phyloP scores from a whole-genome alignment of 2,113 vertebrate species.

The Bos taurus region DNA sequence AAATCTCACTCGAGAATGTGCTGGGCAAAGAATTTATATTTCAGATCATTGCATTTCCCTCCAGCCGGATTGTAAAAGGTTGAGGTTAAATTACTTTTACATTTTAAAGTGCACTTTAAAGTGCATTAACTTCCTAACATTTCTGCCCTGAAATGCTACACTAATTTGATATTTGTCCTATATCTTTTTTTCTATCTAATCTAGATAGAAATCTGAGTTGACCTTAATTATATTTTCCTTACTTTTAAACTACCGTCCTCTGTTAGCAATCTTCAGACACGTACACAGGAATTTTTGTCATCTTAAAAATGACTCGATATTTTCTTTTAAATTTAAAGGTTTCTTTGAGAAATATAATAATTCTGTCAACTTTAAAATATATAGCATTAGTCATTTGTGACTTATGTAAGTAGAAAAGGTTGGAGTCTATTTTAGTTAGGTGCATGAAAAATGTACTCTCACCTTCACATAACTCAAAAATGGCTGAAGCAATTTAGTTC shows the following conservation, averaged over 20 bases:
- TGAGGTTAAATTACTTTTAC: constrained; percentile 37
- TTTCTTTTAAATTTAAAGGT: constrained; percentile 41
- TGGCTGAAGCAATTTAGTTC: constrained; percentile 52
- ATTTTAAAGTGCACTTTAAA: constrained; percentile 52
- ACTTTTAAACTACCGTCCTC: neutral
- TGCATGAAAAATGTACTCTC: constrained; percentile 50
- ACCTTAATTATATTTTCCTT: constrained; percentile 49
- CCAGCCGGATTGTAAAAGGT: neutral
- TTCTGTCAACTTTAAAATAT: constrained; percentile 23
- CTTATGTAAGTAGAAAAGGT: constrained; percentile 41
- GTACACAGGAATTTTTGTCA: constrained; percentile 7
- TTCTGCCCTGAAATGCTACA: constrained; percentile 15
- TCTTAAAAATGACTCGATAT: constrained; percentile 14
- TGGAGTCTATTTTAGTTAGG: constrained; percentile 13
- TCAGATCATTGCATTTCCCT: neutral
- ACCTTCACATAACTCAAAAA: constrained; percentile 40
- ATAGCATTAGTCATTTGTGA: constrained; percentile 46
- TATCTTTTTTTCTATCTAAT: constrained; percentile 6
- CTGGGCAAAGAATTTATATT: neutral
- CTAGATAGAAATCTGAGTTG: constrained; percentile 15
- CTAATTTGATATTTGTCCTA: constrained; percentile 44
- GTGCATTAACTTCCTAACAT: constrained; percentile 23
- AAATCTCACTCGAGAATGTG: neutral
- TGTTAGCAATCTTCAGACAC: neutral
- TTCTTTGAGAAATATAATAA: constrained; percentile 52